phyloP scores from a whole-genome alignment of 2,888 invertebrate genomes.

The Drosophila fungiperda region DNA sequence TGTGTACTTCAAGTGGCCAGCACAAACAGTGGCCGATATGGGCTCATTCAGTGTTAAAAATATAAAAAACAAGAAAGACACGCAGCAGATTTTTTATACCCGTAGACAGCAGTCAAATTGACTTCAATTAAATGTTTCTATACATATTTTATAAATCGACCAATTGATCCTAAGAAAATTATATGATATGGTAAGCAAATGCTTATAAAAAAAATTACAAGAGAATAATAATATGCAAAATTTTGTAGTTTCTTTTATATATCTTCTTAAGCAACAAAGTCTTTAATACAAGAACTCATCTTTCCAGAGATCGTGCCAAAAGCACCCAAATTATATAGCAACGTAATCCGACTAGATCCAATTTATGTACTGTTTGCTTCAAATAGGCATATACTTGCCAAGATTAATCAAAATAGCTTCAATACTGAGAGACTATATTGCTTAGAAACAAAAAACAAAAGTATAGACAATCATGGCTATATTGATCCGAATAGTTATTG shows the following conservation, averaged over 20 bases:
- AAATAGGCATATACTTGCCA: background rate
- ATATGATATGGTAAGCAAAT: background rate
- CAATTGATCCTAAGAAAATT: background rate
- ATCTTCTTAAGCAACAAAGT: too few species aligned
- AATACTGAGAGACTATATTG: background rate
- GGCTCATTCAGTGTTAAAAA: background rate
- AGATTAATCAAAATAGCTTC: background rate
- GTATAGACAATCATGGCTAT: background rate
- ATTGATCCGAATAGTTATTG: background rate
- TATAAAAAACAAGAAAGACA: background rate
- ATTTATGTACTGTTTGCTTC: background rate
- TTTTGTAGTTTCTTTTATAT: background rate
- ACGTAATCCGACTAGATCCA: background rate
- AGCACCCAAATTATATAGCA: background rate
- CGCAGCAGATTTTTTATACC: background rate
- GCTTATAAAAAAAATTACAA: background rate
- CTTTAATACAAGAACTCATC: background rate
- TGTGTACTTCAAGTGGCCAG: conserved; percentile 51
- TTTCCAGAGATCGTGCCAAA: background rate
- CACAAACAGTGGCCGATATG: conserved; percentile 37
- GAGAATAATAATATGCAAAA: background rate
- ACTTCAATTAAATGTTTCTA: background rate
- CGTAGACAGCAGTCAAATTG: background rate
- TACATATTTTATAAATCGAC: background rate
- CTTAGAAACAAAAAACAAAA: background rate